A percentile compares a stretch with the other conserved stretches of the same genome.
Conservation (phyloP, 2,797 vertebrate genomes). For the Lithobates sylvaticus region DNA sequence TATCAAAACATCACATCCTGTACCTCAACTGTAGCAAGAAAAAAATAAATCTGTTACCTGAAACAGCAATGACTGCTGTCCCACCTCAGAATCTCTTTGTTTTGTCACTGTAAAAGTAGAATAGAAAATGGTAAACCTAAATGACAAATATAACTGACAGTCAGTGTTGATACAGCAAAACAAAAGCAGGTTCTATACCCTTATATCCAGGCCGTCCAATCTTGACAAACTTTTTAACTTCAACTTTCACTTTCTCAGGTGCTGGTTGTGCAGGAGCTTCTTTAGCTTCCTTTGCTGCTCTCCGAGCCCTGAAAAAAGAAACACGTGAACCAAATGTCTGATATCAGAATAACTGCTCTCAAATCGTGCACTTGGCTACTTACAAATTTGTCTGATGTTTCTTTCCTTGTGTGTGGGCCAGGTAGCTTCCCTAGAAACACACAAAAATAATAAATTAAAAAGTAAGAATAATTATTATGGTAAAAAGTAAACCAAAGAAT, state of each 20-base stretch:
- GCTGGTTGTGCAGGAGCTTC: slow-evolving; percentile 96
- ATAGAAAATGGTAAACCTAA: neutral
- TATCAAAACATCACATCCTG: neutral
- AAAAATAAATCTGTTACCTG: slow-evolving; percentile 79
- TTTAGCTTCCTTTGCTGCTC: slow-evolving; percentile 97
- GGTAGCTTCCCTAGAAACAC: slow-evolving; percentile 89
- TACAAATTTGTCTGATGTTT: slow-evolving; percentile 98
- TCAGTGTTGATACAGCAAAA: neutral
- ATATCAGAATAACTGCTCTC: neutral
- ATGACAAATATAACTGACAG: neutral
- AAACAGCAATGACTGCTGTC: slow-evolving; percentile 95
- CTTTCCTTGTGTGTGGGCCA: slow-evolving; percentile 98
- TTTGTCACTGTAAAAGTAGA: slow-evolving; percentile 85
- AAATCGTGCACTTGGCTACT: slow-evolving; percentile 70
- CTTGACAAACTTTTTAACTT: slow-evolving; percentile 98
- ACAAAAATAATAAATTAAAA: neutral
- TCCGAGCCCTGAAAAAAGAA: slow-evolving; percentile 81
- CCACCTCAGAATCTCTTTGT: slow-evolving; percentile 91
- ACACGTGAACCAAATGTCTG: neutral
- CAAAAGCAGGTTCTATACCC: slow-evolving; percentile 75
- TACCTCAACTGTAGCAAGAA: neutral
- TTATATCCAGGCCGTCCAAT: slow-evolving; percentile 97
- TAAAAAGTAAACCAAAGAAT: too few relatives aligned
- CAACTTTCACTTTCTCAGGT: slow-evolving; percentile 96
- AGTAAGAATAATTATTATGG: too few relatives aligned